A percentile compares a stretch with the other conserved stretches of the same genome.
Conservation (phyloP, 2,113 vertebrate species). For the Rostratula benghalensis region DNA sequence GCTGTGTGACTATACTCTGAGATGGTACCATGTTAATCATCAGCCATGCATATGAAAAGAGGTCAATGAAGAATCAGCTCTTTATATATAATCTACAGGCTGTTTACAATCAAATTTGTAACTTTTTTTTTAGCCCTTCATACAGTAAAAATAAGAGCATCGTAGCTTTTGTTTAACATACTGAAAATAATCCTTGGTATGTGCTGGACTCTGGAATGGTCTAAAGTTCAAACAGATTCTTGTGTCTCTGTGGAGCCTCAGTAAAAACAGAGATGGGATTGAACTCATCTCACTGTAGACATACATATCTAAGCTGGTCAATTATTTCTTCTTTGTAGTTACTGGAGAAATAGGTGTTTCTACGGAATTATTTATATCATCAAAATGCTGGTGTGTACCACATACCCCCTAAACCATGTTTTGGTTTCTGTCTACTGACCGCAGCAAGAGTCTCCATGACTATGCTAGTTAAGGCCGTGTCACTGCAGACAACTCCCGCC, state of each 20-base stretch:
- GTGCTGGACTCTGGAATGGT: neutral
- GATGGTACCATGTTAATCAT: neutral
- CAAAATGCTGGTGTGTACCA: neutral
- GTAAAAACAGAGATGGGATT: neutral
- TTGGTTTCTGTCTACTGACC: neutral
- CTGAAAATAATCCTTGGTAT: neutral
- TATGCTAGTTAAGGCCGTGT: neutral
- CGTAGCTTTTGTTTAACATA: neutral
- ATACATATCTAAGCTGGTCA: rapidly evolving
- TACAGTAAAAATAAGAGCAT: neutral
- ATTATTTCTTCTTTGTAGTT: neutral
- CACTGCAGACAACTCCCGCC: neutral
- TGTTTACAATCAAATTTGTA: neutral
- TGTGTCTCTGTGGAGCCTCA: neutral
- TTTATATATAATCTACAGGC: neutral
- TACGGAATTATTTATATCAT: neutral
- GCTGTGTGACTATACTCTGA: neutral
- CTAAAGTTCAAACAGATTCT: neutral
- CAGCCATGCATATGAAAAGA: neutral
- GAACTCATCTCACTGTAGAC: neutral
- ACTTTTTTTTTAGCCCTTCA: neutral
- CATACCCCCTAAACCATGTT: neutral
- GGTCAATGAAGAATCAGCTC: neutral
- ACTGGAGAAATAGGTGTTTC: neutral
- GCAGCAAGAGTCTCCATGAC: neutral